Base-by-base conservation (phyloP, 2,797 vertebrate species). In the Argentina silus region DNA sequence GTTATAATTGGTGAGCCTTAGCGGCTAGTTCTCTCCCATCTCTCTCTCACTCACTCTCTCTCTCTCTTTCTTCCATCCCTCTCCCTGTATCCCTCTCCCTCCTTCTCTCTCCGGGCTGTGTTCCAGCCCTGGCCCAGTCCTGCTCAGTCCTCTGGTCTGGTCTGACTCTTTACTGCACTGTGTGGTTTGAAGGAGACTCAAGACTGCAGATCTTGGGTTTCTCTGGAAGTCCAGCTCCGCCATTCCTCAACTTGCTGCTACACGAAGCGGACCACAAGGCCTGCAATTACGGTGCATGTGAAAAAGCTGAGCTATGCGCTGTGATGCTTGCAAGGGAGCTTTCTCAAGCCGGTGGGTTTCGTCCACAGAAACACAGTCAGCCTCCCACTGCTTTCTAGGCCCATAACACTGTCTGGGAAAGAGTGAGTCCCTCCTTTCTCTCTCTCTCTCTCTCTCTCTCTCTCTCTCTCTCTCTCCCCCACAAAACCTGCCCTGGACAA, bases 211-310 rank as follows among this genome's bases (percentile, higher is more conserved):
- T 86, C 74, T 78, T 82, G 79, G 81, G 76, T 81, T 90, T 90
- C 77, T 72, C 77, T 44, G 65, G 83, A 76, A 69, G 73, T 87
- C 72, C 74, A 61, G 45, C 57, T 11, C 11, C 79, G 14, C 21
- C 80, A 70, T 42, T 75, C 78, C 78, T 71, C 48, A 67, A 77
- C 78, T 81, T 79, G 83, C 83, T 78, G 69, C 76, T 81, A 83
- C 75, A 80, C 75, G 77, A 81, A 78, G 78, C 78, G 80, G 88
- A 87, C 86, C 73, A 81, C 83, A 80, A 78, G 77, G 78, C 61
- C 74, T 87, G 81, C 89, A 94, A 93, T 93, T 92, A 90, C 76
- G 78, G 84, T 79, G 71, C 47, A 65, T 84, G 84, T 77, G 74
- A 91, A 90, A 90, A 86, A 84, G 85, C 83, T 53, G 79, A 89